phyloP scores from a whole-genome alignment of 2,888 invertebrate species.

The Ametastegia equiseti region DNA sequence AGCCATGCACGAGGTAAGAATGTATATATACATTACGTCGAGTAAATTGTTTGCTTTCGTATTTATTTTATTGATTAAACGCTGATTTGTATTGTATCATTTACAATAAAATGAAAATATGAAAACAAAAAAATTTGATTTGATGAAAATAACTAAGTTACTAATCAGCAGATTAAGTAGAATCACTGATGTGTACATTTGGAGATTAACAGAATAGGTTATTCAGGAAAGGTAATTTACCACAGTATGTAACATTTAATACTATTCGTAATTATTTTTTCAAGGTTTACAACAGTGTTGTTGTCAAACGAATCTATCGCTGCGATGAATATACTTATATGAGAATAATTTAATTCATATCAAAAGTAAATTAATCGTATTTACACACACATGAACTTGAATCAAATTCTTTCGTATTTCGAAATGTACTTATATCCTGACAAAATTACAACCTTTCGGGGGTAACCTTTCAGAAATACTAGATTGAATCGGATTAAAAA shows the following conservation, averaged over 20 bases:
- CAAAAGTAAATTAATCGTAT: neutral
- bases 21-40: neutral
- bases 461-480: neutral
- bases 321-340: neutral
- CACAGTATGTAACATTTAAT: neutral
- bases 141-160: neutral
- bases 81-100: neutral
- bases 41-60: neutral
- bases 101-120: neutral
- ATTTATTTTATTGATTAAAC: neutral
- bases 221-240: too few species aligned
- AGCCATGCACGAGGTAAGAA: neutral
- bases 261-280: neutral
- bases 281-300: neutral
- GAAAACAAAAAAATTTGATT: neutral
- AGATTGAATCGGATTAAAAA: neutral
- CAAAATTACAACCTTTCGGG: too few species aligned
- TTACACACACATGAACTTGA: conserved; percentile 2
- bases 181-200: neutral
- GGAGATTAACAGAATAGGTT: neutral
- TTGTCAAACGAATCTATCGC: neutral
- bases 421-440: neutral
- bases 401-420: neutral
- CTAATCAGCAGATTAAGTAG: neutral
- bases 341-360: neutral